A percentile compares a stretch with the other conserved stretches of the same genome.
These are phyloP conservation scores for Stegophylla sp. DNA, from an alignment of 2,888 invertebrate species.

Conservation along the genomic window DNA sequence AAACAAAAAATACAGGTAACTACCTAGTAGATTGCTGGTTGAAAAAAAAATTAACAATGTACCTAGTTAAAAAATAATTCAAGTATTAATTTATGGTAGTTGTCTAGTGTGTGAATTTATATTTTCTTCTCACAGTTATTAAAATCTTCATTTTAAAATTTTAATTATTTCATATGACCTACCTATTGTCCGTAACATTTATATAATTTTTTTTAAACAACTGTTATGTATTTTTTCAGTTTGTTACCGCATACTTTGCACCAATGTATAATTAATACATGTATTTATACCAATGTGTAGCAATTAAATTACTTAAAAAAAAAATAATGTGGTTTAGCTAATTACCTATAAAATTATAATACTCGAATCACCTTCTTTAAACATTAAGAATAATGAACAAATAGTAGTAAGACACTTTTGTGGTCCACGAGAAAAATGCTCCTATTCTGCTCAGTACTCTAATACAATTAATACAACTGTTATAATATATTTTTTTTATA, in stretches of 20 bases:
- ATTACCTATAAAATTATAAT: too few species aligned
- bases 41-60: background rate
- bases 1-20: background rate
- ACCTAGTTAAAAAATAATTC: background rate
- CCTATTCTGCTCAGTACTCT: too few species aligned
- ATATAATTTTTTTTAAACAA: background rate
- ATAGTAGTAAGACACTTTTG: too few species aligned
- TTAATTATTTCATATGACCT: background rate
- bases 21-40: background rate
- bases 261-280: too few species aligned
- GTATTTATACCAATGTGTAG: too few species aligned
- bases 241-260: background rate
- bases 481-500: background rate
- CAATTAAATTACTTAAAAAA: background rate
- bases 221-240: background rate
- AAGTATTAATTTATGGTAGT: background rate
- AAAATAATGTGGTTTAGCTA: background rate
- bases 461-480: too few species aligned
- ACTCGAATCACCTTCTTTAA: too few species aligned
- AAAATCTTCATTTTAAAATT: background rate
- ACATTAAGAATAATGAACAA: too few species aligned
- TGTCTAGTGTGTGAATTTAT: background rate
- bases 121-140: background rate
- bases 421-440: too few species aligned
- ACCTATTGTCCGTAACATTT: background rate